A percentile compares a stretch with the other conserved stretches of the same genome.
Evolutionary conservation across 2,888 invertebrate genomes (phyloP).

Genomic region (Caenorhabditis zanzibari): DNA sequence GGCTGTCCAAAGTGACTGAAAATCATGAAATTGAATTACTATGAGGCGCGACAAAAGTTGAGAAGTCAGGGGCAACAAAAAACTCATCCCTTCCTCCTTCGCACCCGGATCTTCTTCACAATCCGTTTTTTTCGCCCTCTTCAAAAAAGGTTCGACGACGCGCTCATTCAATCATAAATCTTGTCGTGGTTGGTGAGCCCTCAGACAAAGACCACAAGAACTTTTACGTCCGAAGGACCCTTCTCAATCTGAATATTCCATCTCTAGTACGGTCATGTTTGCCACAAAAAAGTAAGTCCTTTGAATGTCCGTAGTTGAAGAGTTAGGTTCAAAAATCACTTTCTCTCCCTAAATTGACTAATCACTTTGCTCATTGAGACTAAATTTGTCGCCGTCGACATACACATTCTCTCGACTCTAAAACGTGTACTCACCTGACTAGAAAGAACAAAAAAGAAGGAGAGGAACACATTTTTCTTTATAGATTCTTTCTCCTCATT

Average conservation of each 20-base stretch:
- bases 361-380: slow-evolving; percentile 24
- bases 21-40: slow-evolving; percentile 53
- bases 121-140: slow-evolving; percentile 22
- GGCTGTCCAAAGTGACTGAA: slow-evolving; percentile 35
- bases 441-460: slow-evolving; percentile 22
- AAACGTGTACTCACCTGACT: slow-evolving; percentile 41
- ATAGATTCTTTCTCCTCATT: slow-evolving; percentile 35
- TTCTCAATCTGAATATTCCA: neutral
- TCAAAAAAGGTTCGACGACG: slow-evolving; percentile 53
- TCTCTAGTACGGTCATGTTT: slow-evolving; percentile 31
- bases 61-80: slow-evolving; percentile 43
- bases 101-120: slow-evolving; percentile 22
- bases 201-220: slow-evolving; percentile 32
- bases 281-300: slow-evolving; percentile 47
- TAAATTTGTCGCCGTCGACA: slow-evolving; percentile 22
- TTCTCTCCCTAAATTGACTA: neutral
- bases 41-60: slow-evolving; percentile 28
- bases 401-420: slow-evolving; percentile 12
- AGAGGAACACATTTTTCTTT: slow-evolving; percentile 15
- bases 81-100: slow-evolving; percentile 36
- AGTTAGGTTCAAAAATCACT: slow-evolving; percentile 11
- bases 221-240: slow-evolving; percentile 2
- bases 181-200: slow-evolving; percentile 54
- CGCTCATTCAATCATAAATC: slow-evolving; percentile 65
- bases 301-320: neutral